Percentiles rank a stretch among this genome's conserved stretches.
phyloP scores from a whole-genome alignment of 2,797 vertebrate species.

The Benthosema pterotum region DNA sequence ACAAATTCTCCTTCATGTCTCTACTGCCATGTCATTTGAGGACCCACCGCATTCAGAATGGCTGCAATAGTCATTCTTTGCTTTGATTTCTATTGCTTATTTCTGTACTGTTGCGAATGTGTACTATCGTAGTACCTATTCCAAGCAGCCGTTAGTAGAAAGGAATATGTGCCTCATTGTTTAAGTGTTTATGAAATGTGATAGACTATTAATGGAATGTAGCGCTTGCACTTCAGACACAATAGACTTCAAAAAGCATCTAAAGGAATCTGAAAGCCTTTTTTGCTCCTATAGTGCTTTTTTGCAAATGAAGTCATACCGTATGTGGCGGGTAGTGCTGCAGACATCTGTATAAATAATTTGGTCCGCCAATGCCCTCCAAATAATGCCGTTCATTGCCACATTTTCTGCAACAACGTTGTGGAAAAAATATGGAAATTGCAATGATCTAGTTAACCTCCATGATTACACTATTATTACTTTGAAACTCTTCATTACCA shows the following conservation, averaged over 20 bases:
- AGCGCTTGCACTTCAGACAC: slow-evolving; percentile 3
- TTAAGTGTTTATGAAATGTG: not conserved
- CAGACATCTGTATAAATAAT: slow-evolving; percentile 60
- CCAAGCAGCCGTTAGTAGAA: slow-evolving; percentile 18
- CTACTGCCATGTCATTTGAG: too few species aligned
- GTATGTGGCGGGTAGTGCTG: slow-evolving; percentile 34
- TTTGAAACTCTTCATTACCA: slow-evolving; percentile 57
- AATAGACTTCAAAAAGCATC: slow-evolving; percentile 2
- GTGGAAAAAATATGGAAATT: slow-evolving; percentile 65
- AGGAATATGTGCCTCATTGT: not conserved
- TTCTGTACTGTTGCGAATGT: too few species aligned
- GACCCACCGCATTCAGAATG: too few species aligned
- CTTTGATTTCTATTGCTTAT: too few species aligned
- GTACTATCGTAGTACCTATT: not conserved
- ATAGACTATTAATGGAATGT: slow-evolving; percentile 1
- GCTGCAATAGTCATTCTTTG: too few species aligned
- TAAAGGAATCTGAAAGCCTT: not conserved
- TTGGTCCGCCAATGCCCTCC: slow-evolving; percentile 48
- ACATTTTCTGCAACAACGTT: slow-evolving; percentile 33
- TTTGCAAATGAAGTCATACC: slow-evolving; percentile 34
- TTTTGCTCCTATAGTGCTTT: slow-evolving; percentile 7
- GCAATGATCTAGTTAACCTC: slow-evolving; percentile 74
- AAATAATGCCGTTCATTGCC: slow-evolving; percentile 48
- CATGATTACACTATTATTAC: slow-evolving; percentile 57
- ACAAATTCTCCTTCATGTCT: too few species aligned